These are phyloP conservation scores for Bemisia tabaci DNA, from an alignment of 1,140 invertebrate species.

Conservation along the genomic window DNA sequence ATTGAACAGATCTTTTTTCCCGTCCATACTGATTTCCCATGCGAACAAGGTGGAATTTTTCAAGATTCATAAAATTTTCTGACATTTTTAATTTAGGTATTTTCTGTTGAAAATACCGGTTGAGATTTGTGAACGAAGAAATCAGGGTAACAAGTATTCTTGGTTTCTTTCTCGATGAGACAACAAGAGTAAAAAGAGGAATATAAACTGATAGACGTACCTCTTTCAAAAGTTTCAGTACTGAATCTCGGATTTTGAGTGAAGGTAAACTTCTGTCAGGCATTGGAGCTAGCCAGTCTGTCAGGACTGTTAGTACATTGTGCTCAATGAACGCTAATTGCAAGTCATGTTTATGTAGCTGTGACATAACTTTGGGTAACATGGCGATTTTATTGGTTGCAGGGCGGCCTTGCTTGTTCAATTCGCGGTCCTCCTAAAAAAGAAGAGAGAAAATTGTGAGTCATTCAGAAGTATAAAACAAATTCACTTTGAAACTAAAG, in stretches of 20 bases:
- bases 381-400: conserved; percentile 86
- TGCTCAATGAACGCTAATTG: conserved; percentile 91
- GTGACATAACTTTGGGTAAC: conserved; percentile 73
- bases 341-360: conserved; percentile 87
- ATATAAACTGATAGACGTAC: too few relatives aligned
- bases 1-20: too few relatives aligned
- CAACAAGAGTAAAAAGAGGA: too few relatives aligned
- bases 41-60: too few relatives aligned
- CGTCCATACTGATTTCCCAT: too few relatives aligned
- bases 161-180: too few relatives aligned
- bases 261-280: conserved; percentile 87
- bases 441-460: not conserved
- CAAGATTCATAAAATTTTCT: too few relatives aligned
- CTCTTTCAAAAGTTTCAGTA: conserved; percentile 76
- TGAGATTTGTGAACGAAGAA: too few relatives aligned
- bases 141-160: too few relatives aligned
- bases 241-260: conserved; percentile 73
- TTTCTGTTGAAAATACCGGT: too few relatives aligned
- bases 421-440: conserved; percentile 64
- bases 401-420: conserved; percentile 68
- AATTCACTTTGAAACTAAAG: not conserved
- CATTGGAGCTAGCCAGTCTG: conserved; percentile 96
- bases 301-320: conserved; percentile 81
- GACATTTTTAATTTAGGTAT: too few relatives aligned
- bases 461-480: not conserved